These are phyloP conservation scores for Malacoctenus gilli DNA, from an alignment of 2,797 vertebrate genomes.

Conservation along the genomic window DNA sequence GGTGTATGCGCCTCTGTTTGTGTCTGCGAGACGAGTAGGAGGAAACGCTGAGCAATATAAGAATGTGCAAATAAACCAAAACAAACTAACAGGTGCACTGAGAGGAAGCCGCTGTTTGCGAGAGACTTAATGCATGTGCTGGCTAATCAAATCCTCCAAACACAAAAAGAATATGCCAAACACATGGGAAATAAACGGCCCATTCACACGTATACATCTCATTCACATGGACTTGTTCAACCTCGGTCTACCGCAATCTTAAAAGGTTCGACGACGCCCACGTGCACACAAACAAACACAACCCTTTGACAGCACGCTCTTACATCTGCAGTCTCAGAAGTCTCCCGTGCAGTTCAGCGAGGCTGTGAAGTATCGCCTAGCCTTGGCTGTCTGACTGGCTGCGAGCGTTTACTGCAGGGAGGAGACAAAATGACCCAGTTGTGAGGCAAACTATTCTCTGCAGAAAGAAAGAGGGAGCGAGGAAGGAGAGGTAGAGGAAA, in stretches of 20 bases:
- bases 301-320: slow-evolving; percentile 7
- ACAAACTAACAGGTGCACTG: slow-evolving; percentile 55
- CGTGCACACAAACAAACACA: slow-evolving; percentile 8
- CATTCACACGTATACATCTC: slow-evolving; percentile 18
- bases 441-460: slow-evolving; percentile 72
- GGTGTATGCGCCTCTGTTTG: slow-evolving; percentile 14
- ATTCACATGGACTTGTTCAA: slow-evolving; percentile 17
- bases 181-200: slow-evolving; percentile 18
- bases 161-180: neutral
- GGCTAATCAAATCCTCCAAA: too few relatives aligned
- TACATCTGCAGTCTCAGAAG: slow-evolving; percentile 40
- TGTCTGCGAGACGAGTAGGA: slow-evolving; percentile 33
- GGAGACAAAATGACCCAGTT: slow-evolving; percentile 80
- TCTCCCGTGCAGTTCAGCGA: slow-evolving; percentile 33
- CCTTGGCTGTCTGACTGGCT: slow-evolving; percentile 45
- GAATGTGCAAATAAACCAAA: slow-evolving; percentile 58
- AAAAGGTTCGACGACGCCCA: slow-evolving; percentile 23
- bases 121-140: slow-evolving; percentile 21
- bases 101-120: slow-evolving; percentile 53
- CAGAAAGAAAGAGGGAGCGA: slow-evolving; percentile 36
- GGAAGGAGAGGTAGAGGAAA: slow-evolving; percentile 33
- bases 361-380: slow-evolving; percentile 29
- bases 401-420: slow-evolving; percentile 69
- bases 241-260: slow-evolving; percentile 6
- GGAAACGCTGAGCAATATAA: slow-evolving; percentile 52